phyloP scores from a whole-genome alignment of 2,797 vertebrate genomes.

The Pagetopsis macropterus region DNA sequence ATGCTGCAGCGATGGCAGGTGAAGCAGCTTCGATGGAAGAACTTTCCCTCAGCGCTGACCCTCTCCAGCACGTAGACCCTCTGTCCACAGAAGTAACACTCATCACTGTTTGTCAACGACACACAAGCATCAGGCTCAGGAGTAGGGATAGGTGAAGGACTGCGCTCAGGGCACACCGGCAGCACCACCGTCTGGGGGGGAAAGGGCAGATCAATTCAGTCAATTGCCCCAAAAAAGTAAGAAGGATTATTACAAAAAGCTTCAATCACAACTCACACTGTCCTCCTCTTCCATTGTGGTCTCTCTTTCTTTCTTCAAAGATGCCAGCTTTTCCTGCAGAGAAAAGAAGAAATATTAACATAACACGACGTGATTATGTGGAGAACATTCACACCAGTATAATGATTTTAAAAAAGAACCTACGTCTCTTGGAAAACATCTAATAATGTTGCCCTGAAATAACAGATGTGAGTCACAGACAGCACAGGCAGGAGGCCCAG shows the following conservation, averaged over 20 bases:
- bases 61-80: conserved; percentile 91
- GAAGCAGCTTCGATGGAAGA: conserved; percentile 96
- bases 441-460: neutral
- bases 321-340: conserved; percentile 74
- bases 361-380: conserved; percentile 48
- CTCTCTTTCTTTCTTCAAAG: conserved; percentile 52
- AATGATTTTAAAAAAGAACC: neutral
- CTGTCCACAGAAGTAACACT: conserved; percentile 89
- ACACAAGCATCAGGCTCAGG: neutral
- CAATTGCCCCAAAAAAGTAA: neutral
- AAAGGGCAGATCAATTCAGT: neutral
- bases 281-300: conserved; percentile 77
- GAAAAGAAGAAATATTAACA: conserved; percentile 13
- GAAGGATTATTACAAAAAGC: neutral
- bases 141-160: neutral
- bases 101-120: conserved; percentile 76
- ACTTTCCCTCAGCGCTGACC: conserved; percentile 88
- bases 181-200: conserved; percentile 44
- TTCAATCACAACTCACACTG: conserved; percentile 65
- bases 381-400: neutral
- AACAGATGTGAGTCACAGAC: conserved; percentile 24
- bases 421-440: conserved; percentile 12
- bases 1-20: conserved; percentile 85
- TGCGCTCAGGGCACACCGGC: conserved; percentile 38
- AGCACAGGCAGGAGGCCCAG: conserved; percentile 3